Evolutionary conservation across 2,888 invertebrate species (phyloP).

Genomic region (Schizotus pectinicornis): DNA sequence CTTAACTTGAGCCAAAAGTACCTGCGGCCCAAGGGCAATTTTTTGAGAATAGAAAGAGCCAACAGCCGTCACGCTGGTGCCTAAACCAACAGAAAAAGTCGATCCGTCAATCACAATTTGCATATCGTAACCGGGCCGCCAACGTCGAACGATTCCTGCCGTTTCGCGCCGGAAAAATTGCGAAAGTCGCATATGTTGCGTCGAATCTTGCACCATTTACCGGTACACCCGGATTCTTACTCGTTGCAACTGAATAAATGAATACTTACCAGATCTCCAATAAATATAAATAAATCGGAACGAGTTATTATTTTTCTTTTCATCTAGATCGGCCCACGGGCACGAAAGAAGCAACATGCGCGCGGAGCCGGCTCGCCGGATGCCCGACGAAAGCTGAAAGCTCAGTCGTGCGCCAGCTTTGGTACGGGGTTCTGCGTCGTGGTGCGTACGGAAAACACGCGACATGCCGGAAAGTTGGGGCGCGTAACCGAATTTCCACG

Average conservation of each 20-base stretch:
- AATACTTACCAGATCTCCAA: conserved; percentile 37
- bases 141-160: too few relatives aligned
- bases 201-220: neutral
- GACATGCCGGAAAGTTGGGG: neutral
- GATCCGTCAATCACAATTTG: too few relatives aligned
- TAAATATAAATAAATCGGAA: conserved; percentile 51
- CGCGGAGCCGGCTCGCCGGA: neutral
- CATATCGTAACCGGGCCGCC: too few relatives aligned
- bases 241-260: conserved; percentile 18
- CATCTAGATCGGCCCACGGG: conserved; percentile 45
- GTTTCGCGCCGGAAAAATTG: too few relatives aligned
- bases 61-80: too few relatives aligned
- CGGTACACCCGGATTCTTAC: conserved; percentile 7
- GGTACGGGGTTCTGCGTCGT: conserved; percentile 1
- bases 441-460: conserved; percentile 2
- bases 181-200: too few relatives aligned
- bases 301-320: conserved; percentile 50
- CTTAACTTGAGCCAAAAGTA: too few relatives aligned
- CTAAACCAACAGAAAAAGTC: too few relatives aligned
- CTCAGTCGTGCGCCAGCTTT: conserved; percentile 16
- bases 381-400: conserved; percentile 1
- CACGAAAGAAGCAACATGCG: conserved; percentile 22
- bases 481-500: too few relatives aligned
- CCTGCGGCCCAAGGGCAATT: too few relatives aligned
- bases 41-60: too few relatives aligned